Base-by-base conservation (phyloP, 2,888 invertebrate species). In the Galerucella calmariensis region DNA sequence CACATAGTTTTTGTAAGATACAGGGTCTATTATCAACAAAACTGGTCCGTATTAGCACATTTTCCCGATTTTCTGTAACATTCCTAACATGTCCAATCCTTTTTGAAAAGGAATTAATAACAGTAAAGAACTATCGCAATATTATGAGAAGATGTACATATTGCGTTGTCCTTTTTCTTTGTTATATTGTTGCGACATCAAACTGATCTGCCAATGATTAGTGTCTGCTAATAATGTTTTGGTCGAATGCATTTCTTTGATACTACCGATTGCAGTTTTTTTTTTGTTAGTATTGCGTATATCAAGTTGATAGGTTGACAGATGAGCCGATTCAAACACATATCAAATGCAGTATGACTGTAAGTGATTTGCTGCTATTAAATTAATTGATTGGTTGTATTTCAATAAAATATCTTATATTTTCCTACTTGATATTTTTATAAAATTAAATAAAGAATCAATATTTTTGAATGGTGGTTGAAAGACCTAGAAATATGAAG, bases 231-330 rank as follows among this genome's bases (percentile, higher is more conserved):
- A 66, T 48, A 66, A 48, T 70, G 68, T 56, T 68, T 51, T 72
- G 44, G 67, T 56, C 24, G 51, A 59, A 11, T 53, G 24, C 59
- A 68, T 56, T 51, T 68, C 72, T 72, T 72, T 72, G 72, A 67
- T 72, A 72, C 11, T 53, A 20, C 74, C 69, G 66, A 51, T 74
- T 35, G 61, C 14, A 16, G 63, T 1, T 48, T 48, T 62, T 20
- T 20, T 74, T 74, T 74, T 74, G 41, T 70, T 48, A 35, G 46
- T 16, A 20, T 61, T 66, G 20, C 41, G 6, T 59, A 74, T 10
- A 58, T 69, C 53, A 27, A 73, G 51, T 44, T 46, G 69, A 69
- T 70, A 74, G 61, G 35, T 66, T 74, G 67, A 70, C 67, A 74
- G 66, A 74, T 62, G 69, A 53, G 51, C 58, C 44, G 46, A 67